These are phyloP conservation scores for Hylaea fasciaria DNA, from an alignment of 2,888 invertebrate genomes.

Conservation along the genomic window DNA sequence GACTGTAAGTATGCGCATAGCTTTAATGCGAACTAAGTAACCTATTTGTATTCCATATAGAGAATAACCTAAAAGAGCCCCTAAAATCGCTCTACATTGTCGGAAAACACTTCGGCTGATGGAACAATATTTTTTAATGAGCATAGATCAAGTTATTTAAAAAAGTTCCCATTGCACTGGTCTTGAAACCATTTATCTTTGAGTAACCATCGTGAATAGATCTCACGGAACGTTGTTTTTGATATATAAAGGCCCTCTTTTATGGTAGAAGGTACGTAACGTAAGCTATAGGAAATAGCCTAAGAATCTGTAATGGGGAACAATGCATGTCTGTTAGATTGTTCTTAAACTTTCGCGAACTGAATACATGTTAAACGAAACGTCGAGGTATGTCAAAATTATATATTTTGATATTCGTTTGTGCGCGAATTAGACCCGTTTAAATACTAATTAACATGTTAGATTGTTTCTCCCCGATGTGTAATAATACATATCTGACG, in stretches of 20 bases:
- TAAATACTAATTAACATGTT: no score
- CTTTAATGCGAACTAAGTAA: background rate
- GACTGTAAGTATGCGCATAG: conserved; percentile 7
- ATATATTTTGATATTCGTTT: no score
- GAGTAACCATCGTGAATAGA: conserved; percentile 4
- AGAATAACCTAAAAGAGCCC: background rate
- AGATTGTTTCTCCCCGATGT: conserved; percentile 7
- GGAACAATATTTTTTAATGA: conserved; percentile 19
- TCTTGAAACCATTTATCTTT: background rate
- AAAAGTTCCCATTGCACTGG: conserved; percentile 1
- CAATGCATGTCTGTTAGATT: conserved; percentile 7
- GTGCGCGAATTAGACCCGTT: no score
- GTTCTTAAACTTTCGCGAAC: no score
- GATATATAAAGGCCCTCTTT: conserved; percentile 9
- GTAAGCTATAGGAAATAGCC: conserved; percentile 15
- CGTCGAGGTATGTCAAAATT: no score
- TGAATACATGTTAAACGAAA: no score
- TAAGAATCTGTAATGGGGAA: conserved; percentile 5
- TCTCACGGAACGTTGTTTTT: conserved; percentile 1
- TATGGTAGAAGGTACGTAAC: conserved; percentile 13
- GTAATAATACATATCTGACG: background rate
- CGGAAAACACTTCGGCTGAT: conserved; percentile 9
- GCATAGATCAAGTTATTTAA: conserved; percentile 7
- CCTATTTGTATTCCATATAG: background rate
- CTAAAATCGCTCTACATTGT: background rate